Evolutionary conservation across 2,113 vertebrate genomes (phyloP), one percentile per base, ranked within the genome.

Genomic region (Amazona vittata): DNA sequence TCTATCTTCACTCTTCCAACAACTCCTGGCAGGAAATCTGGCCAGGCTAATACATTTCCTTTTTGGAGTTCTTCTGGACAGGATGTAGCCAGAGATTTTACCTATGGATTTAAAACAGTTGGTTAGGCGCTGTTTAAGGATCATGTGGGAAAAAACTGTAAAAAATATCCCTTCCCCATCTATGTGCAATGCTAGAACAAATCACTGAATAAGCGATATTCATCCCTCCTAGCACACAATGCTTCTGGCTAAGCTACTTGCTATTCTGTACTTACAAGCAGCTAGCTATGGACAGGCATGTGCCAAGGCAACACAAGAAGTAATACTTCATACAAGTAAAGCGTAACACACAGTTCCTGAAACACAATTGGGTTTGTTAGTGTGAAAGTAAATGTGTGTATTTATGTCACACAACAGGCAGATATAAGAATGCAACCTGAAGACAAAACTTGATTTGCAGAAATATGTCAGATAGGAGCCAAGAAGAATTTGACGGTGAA

Each of bases 31-130:
- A 99, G 97, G 95, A 99, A 99, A 96, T 99, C 99, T 33, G 99
- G 98, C 99, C 99, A 99, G 68, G 99, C 99, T 33, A 99, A 98
- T 65, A 99, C 98, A 35, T 99, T 99, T 80, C 99, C 99, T 97
- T 98, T 98, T 86, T 98, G 98, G 57, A 99, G 97, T 50, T 99
- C 98, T 97, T 98, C 98, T 89, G 99, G 99, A 92, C 99, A 99
- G 94, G 98, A 98, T 83, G 98, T 99, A 94, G 99, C 98, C 94
- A 99, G 95, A 28, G 98, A 98, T 87, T 99, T 99, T 89, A 99
- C 98, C 99, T 99, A 94, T 20, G 88, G 97, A 95, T 94, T 97
- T 71, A 97, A 97, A 96, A 95, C 43, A 95, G 10, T 57, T 80
- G 52, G 82, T 97, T 92, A 98, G 83, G 86, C 76, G 78, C 39